phyloP scores from a whole-genome alignment of 2,113 vertebrate species.

The Emydura subglobosa region DNA sequence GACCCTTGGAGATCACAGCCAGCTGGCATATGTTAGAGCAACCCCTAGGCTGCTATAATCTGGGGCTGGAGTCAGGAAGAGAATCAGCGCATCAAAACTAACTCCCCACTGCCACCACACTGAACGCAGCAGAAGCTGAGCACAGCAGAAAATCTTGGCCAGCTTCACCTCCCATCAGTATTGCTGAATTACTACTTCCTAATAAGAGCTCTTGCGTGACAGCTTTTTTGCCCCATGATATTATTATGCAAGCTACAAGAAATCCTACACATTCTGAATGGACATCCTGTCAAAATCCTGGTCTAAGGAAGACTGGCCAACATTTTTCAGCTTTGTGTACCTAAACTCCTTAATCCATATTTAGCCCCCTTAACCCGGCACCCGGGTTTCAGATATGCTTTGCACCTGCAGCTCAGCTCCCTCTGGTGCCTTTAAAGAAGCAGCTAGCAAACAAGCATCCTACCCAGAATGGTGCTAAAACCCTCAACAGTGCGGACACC shows the following conservation, averaged over 20 bases:
- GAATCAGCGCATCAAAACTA: neutral
- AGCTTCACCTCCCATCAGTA: neutral
- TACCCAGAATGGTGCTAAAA: rapidly evolving
- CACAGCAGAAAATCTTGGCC: neutral
- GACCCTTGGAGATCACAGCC: neutral
- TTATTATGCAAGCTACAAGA: neutral
- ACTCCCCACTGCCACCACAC: neutral
- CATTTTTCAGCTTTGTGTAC: neutral
- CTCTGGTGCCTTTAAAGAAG: neutral
- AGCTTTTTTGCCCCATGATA: neutral
- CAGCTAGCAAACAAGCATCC: neutral
- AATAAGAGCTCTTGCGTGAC: neutral
- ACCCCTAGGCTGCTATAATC: neutral
- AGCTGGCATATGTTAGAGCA: neutral
- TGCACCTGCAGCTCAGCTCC: neutral
- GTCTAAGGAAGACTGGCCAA: neutral
- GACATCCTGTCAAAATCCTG: neutral
- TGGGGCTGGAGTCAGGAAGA: neutral
- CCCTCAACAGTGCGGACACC: neutral
- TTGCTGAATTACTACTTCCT: neutral
- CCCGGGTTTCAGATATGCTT: neutral
- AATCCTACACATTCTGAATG: neutral
- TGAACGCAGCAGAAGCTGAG: neutral
- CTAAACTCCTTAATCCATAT: neutral
- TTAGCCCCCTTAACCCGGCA: neutral